Base-by-base conservation (phyloP, 1,140 invertebrate genomes). In the Zaprionus vittiger region DNA sequence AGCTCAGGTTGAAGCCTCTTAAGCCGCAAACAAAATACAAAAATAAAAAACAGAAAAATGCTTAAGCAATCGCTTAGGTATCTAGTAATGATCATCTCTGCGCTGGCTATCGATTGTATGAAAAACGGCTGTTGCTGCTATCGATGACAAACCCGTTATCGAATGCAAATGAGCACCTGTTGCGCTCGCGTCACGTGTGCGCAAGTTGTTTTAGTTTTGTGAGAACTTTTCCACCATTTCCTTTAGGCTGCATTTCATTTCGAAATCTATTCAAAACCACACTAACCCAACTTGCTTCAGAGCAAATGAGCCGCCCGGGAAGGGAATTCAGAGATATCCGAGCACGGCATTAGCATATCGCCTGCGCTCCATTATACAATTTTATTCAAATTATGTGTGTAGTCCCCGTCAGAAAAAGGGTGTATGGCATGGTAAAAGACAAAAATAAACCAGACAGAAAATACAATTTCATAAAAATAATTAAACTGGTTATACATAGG, bases 391-490 rank as follows among this genome's bases (percentile, higher is more conserved):
- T 87, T 90, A 11, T 34, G 31, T 83, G 1, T 63, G 17, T 70
- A 52, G 67, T 75, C 41, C 31, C 67, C 49, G 67, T 44, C 17
- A 75, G 67, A 71, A 73, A 73, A 73, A 75, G 67, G 73, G 73
- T 63, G 41, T 47, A 34, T 34, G 31, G 15, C 11, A 15, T 31
- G 7, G 66, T 62, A 59, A 64, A 64, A 71, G 59, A 65, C 57
- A 75, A 59, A 68, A 66, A 41, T 31, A 67, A 63, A 67, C 17
- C 37, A 37, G 64, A 63, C 63, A 49, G 68, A 62, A 77, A 62
- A 78, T 79, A 81, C 69, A 87, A 87, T 85, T 90, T 90, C 78
- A 89, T 75, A 80, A 81, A 85, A 90, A 89, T 85, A 89, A 90
- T 89, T 89, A 82, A 91, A 89, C 85, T 85, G 85, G 85, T 89